Evolutionary conservation across 1,140 invertebrate species (phyloP), one percentile per base, ranked within the genome.

Genomic region (Aphelenchoides fujianensis): DNA sequence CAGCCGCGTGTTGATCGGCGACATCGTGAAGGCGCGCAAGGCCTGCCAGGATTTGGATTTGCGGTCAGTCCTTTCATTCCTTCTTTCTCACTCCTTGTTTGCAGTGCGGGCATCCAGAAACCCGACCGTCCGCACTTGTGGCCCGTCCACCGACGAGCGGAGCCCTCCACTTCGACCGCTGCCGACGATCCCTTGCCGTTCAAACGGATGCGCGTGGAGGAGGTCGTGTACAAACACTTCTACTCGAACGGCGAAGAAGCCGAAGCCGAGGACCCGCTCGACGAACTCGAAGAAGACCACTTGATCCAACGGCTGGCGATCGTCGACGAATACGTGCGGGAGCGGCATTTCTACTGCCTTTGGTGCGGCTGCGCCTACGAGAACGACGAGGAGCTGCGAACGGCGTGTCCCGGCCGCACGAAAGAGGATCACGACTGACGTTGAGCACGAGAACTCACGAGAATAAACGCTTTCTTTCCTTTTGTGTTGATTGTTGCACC

Each of bases 11-110:
- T 82, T 86, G 2, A 84, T 86, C 41, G 80, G 69, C 28, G 90
- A 92, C 86, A 86, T 91, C 28, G 81, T 83, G 35, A 90, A 90
- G 74, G 90, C 91, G 81, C 91, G 92, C 82, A 89, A 88, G 84
- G 87, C 89, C 2, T 93, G 92, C 81, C 87, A 91, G 79, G 88
- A 90, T 67, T 84, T 94, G 19, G 92, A 94, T 84, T 78, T 82
- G 7, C 82, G 89, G 75, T 83, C 74, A 74, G 84, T 80, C 41
- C 12, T 16, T 16, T 68, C 61, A 76, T 73, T 35, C 16, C 55
- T 23, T 16, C 78, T 2, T 28, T 2, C 23, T 19, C 36, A 35
- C 75, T 48, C 36, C 23, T 53, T 31, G 0, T n/a, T 53, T 74
- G 31, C 70, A 70, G 19, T 71, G 31, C 5, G 12, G 70, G 68